phyloP scores from a whole-genome alignment of 2,797 vertebrate species.

The Pogonophryne albipinna region DNA sequence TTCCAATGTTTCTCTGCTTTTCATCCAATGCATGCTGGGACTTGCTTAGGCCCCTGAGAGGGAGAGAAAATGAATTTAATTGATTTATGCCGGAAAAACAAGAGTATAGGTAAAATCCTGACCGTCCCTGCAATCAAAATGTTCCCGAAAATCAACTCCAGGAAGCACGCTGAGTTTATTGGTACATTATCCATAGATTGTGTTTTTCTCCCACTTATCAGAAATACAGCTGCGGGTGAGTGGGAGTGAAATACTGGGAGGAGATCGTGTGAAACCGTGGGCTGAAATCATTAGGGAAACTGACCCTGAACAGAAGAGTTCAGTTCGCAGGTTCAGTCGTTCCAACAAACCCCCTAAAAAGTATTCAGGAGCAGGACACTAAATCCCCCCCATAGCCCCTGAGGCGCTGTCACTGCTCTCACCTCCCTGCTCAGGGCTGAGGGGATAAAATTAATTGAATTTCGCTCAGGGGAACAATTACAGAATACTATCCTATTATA shows the following conservation, averaged over 20 bases:
- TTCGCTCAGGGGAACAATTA: slow-evolving; percentile 62
- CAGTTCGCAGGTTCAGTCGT: slow-evolving; percentile 16
- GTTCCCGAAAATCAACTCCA: slow-evolving; percentile 12
- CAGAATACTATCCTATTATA: slow-evolving; percentile 51
- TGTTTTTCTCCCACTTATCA: slow-evolving; percentile 17
- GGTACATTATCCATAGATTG: slow-evolving; percentile 17
- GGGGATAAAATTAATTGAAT: slow-evolving; percentile 44
- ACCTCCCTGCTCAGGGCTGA: slow-evolving; percentile 40
- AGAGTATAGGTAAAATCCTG: slow-evolving; percentile 7
- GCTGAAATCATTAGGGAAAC: slow-evolving; percentile 38
- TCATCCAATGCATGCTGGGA: slow-evolving; percentile 51
- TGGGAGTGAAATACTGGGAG: slow-evolving; percentile 11
- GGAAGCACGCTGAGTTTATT: slow-evolving; percentile 18
- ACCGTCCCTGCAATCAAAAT: not conserved
- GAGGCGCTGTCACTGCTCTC: slow-evolving; percentile 40
- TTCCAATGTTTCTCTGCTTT: slow-evolving; percentile 28
- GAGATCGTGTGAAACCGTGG: not conserved
- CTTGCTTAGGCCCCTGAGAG: slow-evolving; percentile 16
- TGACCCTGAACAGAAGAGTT: slow-evolving; percentile 47
- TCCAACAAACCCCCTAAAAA: slow-evolving; percentile 32
- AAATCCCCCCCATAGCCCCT: slow-evolving; percentile 44
- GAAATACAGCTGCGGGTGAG: slow-evolving; percentile 9
- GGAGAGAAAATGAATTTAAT: slow-evolving; percentile 28
- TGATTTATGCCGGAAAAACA: slow-evolving; percentile 32
- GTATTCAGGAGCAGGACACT: slow-evolving; percentile 54